Base-by-base conservation (phyloP, 2,888 invertebrate genomes). In the Pseudococcus viburni region DNA sequence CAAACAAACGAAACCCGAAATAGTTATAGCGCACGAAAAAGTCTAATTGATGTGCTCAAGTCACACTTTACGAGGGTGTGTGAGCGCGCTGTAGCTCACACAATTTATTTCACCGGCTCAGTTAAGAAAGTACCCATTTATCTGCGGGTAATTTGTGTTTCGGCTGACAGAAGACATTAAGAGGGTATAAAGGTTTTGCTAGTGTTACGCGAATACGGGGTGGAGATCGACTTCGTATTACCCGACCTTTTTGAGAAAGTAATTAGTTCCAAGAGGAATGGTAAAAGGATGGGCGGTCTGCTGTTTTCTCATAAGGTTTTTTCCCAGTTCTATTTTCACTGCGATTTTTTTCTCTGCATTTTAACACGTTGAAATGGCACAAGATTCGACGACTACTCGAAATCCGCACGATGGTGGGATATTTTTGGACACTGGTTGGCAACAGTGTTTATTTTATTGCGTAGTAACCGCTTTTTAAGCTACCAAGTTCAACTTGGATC, bases 81-180 rank as follows among this genome's bases (percentile, higher is more conserved):
- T 83, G 80, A 42, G 80, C 46, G 80, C 80, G 46, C 80, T 19
- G 33, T 83, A 42, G 80, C 46, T 83, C 80, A 46, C 80, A 83
- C 83, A 88, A 80, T 87, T 88, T 88, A 88, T 80, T 80, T 88
- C 59, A 80, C 59, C 73, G 83, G 83, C 80, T 83, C 88, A 59
- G 51, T 55, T 83, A 51, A 88, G 88, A 88, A 88, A 88, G 80
- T 88, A 51, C 80, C 88, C 84, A 88, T 88, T 88, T 84, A 68
- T 88, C 73, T 84, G 84, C 68, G 84, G 84, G 84, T 88, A 88
- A 88, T 88, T 88, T 88, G 88, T 88, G 84, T 84, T 88, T 84
- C 88, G 84, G 64, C 84, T 88, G 88, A 84, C 84, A 88, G 84
- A 88, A 88, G 84, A 88, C 88, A 88, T 88, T 88, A 88, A 84